These are phyloP conservation scores for Ptychochromis oligacanthus DNA, from an alignment of 2,113 vertebrate species.

Conservation along the genomic window DNA sequence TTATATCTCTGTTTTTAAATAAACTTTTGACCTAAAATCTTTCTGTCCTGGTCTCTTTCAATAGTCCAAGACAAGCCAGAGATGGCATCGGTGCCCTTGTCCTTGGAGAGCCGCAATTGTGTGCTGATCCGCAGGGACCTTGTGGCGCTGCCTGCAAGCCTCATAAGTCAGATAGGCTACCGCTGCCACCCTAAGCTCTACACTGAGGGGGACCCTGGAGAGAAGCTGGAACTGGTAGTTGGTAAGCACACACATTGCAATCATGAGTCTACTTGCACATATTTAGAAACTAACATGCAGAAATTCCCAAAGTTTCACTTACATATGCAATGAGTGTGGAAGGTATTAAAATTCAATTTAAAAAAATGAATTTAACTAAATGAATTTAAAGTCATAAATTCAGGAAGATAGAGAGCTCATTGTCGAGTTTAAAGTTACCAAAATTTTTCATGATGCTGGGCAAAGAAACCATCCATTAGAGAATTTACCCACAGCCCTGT, in stretches of 20 bases:
- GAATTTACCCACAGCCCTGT: background rate
- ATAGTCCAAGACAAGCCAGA: slow-evolving; percentile 89
- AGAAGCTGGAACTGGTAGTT: slow-evolving; percentile 97
- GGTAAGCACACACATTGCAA: slow-evolving; percentile 75
- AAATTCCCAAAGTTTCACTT: background rate
- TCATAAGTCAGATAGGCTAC: slow-evolving; percentile 98
- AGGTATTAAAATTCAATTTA: background rate
- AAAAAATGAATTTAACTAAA: background rate
- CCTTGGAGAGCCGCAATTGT: slow-evolving; percentile 91
- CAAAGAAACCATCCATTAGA: background rate
- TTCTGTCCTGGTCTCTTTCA: slow-evolving; percentile 6
- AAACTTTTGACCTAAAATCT: background rate
- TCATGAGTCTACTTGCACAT: background rate
- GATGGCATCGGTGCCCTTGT: slow-evolving; percentile 82
- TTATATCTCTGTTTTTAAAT: background rate
- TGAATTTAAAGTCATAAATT: slow-evolving; percentile 4
- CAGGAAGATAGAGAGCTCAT: background rate
- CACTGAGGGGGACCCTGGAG: slow-evolving; percentile 96
- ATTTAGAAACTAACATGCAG: background rate
- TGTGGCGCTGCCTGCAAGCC: slow-evolving; percentile 94
- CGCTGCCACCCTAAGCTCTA: slow-evolving; percentile 99
- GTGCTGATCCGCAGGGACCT: slow-evolving; percentile 95
- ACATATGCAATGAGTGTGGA: background rate
- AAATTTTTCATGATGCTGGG: background rate
- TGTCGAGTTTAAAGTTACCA: background rate